Conservation (phyloP, 2,888 invertebrate genomes). For the Erynnis tages region DNA sequence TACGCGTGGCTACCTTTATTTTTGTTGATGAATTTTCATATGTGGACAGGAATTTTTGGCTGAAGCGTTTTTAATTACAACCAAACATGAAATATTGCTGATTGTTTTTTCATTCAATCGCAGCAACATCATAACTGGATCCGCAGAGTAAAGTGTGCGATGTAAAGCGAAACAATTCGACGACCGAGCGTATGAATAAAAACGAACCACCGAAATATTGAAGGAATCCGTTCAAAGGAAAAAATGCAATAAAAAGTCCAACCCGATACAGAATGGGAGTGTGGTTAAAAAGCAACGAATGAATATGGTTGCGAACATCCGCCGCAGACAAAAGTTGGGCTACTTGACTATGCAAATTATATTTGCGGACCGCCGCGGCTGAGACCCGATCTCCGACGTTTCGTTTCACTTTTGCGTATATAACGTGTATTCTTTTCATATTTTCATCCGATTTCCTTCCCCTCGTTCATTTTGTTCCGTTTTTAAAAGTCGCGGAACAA, state of each 20-base stretch:
- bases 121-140: conserved; percentile 36
- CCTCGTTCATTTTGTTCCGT: conserved; percentile 78
- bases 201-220: conserved; percentile 79
- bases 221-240: conserved; percentile 80
- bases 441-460: conserved; percentile 81
- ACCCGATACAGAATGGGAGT: conserved; percentile 74
- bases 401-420: conserved; percentile 76
- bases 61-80: conserved; percentile 6
- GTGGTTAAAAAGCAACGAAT: conserved; percentile 79
- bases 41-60: not conserved
- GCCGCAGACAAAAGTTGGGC: conserved; percentile 78
- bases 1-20: not conserved
- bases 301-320: conserved; percentile 79
- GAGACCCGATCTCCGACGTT: conserved; percentile 77
- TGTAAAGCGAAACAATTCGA: conserved; percentile 77
- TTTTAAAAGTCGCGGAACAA: conserved; percentile 79
- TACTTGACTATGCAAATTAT: conserved; percentile 83
- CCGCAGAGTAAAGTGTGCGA: conserved; percentile 55
- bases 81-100: conserved; percentile 10
- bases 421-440: conserved; percentile 81
- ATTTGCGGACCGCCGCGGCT: conserved; percentile 79
- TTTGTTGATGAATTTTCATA: not conserved
- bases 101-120: conserved; percentile 30
- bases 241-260: conserved; percentile 77
- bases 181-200: conserved; percentile 77